phyloP scores from a whole-genome alignment of 2,113 vertebrate species.

The Zonotrichia leucophrys region DNA sequence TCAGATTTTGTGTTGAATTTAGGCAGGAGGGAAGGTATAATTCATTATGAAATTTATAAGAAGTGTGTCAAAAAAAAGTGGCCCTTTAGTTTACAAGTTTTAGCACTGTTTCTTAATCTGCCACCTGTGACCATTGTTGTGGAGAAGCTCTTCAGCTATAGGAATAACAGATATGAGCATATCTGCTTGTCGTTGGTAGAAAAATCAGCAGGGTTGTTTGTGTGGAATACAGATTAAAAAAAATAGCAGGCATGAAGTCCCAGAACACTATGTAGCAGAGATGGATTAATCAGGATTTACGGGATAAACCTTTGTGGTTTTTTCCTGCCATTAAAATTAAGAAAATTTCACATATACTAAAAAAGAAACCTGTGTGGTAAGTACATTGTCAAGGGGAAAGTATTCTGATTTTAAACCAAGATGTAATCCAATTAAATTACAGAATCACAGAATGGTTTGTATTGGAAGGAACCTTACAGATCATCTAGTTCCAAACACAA shows the following conservation, averaged over 20 bases:
- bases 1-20: not conserved
- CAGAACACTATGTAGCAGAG: not conserved
- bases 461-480: not conserved
- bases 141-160: not conserved
- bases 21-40: not conserved
- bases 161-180: not conserved
- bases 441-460: not conserved
- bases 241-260: not conserved
- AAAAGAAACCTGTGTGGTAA: not conserved
- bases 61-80: not conserved
- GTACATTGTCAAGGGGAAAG: not conserved
- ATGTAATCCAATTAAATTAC: not conserved
- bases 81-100: not conserved
- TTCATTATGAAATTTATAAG: not conserved
- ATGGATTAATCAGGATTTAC: not conserved
- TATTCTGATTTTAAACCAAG: not conserved
- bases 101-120: not conserved
- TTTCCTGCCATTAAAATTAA: not conserved
- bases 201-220: not conserved
- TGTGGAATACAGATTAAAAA: not conserved
- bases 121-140: not conserved
- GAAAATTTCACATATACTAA: not conserved
- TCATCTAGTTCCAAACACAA: not conserved
- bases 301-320: not conserved
- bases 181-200: rapidly evolving